Evolutionary conservation across 2,888 invertebrate genomes (phyloP).

Genomic region (Oxytorus armatus): DNA sequence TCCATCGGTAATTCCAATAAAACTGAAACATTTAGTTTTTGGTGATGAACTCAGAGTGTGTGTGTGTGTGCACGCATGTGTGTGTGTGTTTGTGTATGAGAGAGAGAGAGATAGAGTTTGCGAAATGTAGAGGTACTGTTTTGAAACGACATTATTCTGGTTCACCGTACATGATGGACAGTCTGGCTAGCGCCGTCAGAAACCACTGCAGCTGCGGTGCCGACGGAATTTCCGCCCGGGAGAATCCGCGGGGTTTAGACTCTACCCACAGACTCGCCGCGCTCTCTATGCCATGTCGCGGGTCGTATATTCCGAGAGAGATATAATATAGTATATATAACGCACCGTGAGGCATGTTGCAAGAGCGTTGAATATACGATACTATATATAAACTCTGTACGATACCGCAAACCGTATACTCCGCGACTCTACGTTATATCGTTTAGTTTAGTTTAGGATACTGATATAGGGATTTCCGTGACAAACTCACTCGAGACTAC

Average conservation of each 20-base stretch:
- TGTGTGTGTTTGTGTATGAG: too few relatives aligned
- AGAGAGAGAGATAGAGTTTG: conserved; percentile 3
- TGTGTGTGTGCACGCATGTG: too few relatives aligned
- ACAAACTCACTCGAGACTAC: too few relatives aligned
- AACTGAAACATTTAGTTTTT: conserved; percentile 16
- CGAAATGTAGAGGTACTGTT: conserved; percentile 58
- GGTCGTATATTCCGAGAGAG: conserved; percentile 31
- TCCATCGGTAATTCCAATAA: background rate
- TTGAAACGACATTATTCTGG: conserved; percentile 66
- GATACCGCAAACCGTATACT: conserved; percentile 44
- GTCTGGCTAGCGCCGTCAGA: conserved; percentile 64
- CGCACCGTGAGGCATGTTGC: conserved; percentile 28
- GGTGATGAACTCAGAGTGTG: too few relatives aligned
- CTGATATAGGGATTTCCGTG: too few relatives aligned
- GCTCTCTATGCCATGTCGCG: conserved; percentile 3
- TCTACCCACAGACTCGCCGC: conserved; percentile 49
- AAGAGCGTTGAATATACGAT: conserved; percentile 18
- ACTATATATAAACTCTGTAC: conserved; percentile 6
- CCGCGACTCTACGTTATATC: conserved; percentile 10
- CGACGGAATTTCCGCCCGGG: conserved; percentile 65
- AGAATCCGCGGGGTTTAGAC: conserved; percentile 59
- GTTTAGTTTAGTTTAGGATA: conserved; percentile 14
- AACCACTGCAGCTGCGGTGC: conserved; percentile 66
- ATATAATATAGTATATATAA: conserved; percentile 33
- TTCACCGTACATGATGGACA: conserved; percentile 67